Conservation (phyloP, 2,888 invertebrate genomes). For the Erpobdella octoculata region DNA sequence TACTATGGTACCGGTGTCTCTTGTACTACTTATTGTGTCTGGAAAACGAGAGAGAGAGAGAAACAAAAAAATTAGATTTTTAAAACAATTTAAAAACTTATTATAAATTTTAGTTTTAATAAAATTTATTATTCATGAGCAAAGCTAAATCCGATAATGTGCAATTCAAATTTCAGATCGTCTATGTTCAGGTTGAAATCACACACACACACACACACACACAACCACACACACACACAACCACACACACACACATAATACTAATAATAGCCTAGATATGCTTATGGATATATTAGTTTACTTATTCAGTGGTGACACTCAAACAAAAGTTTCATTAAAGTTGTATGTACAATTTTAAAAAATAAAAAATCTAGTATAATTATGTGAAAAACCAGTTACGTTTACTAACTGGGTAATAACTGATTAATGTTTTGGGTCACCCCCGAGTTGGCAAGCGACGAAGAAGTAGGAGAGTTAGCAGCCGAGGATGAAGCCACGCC, state of each 20-base stretch:
- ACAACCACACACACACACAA: not conserved
- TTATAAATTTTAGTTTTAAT: not conserved
- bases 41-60: too few relatives aligned
- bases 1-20: constrained; percentile 78
- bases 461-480: constrained; percentile 3
- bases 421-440: constrained; percentile 38
- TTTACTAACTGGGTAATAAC: constrained; percentile 37
- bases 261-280: not conserved
- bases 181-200: not conserved
- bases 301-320: too few relatives aligned
- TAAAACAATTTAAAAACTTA: not conserved
- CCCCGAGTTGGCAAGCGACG: not conserved
- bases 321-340: too few relatives aligned
- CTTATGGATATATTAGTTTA: too few relatives aligned
- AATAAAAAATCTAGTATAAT: not conserved
- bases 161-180: not conserved
- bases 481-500: not conserved
- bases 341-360: not conserved
- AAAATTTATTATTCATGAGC: too few relatives aligned
- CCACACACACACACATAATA: not conserved
- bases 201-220: not conserved
- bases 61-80: too few relatives aligned
- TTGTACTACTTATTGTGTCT: constrained; percentile 71
- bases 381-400: not conserved
- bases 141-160: not conserved